Evolutionary conservation across 2,113 vertebrate genomes (phyloP).

Genomic region (Gadus macrocephalus): DNA sequence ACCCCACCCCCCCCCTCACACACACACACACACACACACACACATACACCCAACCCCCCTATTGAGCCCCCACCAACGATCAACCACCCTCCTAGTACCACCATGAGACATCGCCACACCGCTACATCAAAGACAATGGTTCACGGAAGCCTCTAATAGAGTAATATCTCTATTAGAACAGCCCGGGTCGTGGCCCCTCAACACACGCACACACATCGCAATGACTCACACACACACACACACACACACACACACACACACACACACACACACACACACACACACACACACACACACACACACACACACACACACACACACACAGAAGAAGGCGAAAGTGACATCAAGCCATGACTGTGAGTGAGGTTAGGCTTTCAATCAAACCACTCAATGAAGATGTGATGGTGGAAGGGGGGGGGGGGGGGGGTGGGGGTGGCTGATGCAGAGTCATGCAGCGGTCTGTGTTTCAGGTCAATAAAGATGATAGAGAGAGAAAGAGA

Average conservation of each 20-base stretch:
- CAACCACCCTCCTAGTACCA: background rate
- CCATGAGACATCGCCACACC: slow-evolving; percentile 6
- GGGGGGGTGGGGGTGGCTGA: background rate
- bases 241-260: too few relatives aligned
- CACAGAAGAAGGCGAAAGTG: background rate
- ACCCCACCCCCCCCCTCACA: too few relatives aligned
- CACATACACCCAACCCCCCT: too few relatives aligned
- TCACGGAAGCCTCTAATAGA: slow-evolving; percentile 30
- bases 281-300: too few relatives aligned
- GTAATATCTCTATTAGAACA: slow-evolving; percentile 18
- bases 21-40: too few relatives aligned
- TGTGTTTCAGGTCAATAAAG: slow-evolving; percentile 45
- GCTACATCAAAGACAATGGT: slow-evolving; percentile 30
- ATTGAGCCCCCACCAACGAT: too few relatives aligned
- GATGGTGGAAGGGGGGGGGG: background rate
- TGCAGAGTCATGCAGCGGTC: slow-evolving; percentile 24
- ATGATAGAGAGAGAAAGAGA: slow-evolving; percentile 10
- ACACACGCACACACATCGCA: slow-evolving; percentile 13
- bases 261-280: slow-evolving; percentile 9
- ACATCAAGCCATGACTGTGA: slow-evolving; percentile 20
- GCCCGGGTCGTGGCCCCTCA: slow-evolving; percentile 2
- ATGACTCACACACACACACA: too few relatives aligned
- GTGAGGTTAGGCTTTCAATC: slow-evolving; percentile 11
- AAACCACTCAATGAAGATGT: slow-evolving; percentile 10
- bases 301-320: too few relatives aligned